Evolutionary conservation across 1,140 invertebrate genomes (phyloP).

Genomic region (Theocolax elegans): DNA sequence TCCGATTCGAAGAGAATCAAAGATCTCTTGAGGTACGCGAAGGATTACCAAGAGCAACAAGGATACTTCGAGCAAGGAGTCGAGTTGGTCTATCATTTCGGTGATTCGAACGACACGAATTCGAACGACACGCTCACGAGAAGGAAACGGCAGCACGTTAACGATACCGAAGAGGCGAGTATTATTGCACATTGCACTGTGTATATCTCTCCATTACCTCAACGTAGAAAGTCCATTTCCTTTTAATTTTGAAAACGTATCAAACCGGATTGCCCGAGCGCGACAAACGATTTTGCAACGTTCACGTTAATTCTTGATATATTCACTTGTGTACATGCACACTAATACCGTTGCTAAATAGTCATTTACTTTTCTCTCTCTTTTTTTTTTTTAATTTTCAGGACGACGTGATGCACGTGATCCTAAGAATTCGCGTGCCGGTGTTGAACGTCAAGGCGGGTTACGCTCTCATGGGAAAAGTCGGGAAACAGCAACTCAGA

Average conservation of each 20-base stretch:
- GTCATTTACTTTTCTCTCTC: no score
- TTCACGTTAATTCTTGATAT: neutral
- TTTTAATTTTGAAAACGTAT: no score
- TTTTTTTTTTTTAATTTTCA: no score
- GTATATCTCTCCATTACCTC: neutral
- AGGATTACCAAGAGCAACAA: slow-evolving; percentile 58
- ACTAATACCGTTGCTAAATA: no score
- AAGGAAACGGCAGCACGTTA: slow-evolving; percentile 56
- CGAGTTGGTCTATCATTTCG: slow-evolving; percentile 64
- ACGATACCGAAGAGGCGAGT: slow-evolving; percentile 54
- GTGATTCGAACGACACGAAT: slow-evolving; percentile 42
- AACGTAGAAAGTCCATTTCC: no score
- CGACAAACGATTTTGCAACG: slow-evolving; percentile 29
- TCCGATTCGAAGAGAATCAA: slow-evolving; percentile 53
- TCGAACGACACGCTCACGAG: slow-evolving; percentile 47
- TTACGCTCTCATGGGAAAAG: slow-evolving; percentile 60
- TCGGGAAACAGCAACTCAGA: slow-evolving; percentile 54
- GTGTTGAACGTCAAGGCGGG: slow-evolving; percentile 56
- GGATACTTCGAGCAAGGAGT: slow-evolving; percentile 64
- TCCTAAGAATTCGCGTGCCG: slow-evolving; percentile 59
- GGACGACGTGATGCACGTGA: slow-evolving; percentile 64
- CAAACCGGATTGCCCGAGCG: neutral
- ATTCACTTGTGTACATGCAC: no score
- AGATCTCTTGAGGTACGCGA: slow-evolving; percentile 61
- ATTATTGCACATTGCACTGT: slow-evolving; percentile 25